Evolutionary conservation across 64 coral and sea anemone genomes (phyloP).

Genomic region (Trachythela sp.): DNA sequence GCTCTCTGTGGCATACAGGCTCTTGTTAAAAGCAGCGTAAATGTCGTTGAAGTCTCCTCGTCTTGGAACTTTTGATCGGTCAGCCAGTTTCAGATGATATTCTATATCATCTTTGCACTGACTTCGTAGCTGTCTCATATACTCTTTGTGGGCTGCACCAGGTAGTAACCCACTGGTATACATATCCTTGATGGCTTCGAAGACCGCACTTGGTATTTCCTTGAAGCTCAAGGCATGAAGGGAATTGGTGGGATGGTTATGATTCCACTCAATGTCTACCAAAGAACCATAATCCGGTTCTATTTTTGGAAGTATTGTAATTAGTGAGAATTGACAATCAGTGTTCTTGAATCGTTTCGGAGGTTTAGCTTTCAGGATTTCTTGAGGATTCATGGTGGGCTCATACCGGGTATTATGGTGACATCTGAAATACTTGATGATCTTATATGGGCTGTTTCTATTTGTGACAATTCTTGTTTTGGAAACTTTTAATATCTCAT

Average conservation of each 20-base stretch:
- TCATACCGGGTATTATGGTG: conserved; percentile 3
- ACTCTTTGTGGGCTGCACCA: conserved; percentile 15
- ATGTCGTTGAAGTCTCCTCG: not conserved
- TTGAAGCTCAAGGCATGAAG: conserved; percentile 1
- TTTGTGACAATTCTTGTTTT: not conserved
- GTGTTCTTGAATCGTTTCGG: conserved; percentile 13
- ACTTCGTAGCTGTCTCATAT: not conserved
- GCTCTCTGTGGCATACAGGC: not conserved
- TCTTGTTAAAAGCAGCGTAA: conserved; percentile 1
- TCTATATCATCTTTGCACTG: not conserved
- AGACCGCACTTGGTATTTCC: not conserved
- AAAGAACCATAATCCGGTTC: not conserved
- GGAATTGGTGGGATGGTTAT: conserved; percentile 23
- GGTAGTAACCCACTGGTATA: not conserved
- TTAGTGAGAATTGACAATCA: not conserved
- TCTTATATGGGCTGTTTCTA: not conserved
- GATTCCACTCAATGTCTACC: conserved; percentile 23
- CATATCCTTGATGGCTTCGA: not conserved
- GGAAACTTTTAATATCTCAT: not conserved
- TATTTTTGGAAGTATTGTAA: not conserved
- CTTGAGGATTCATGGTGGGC: not conserved
- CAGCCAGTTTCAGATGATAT: conserved; percentile 15
- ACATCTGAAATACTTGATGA: conserved; percentile 8
- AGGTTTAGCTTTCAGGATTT: not conserved
- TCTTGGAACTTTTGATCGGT: conserved; percentile 28